A percentile compares a stretch with the other conserved stretches of the same genome.
phyloP scores from a whole-genome alignment of 2,113 vertebrate species.

The Malaclemys terrapin region DNA sequence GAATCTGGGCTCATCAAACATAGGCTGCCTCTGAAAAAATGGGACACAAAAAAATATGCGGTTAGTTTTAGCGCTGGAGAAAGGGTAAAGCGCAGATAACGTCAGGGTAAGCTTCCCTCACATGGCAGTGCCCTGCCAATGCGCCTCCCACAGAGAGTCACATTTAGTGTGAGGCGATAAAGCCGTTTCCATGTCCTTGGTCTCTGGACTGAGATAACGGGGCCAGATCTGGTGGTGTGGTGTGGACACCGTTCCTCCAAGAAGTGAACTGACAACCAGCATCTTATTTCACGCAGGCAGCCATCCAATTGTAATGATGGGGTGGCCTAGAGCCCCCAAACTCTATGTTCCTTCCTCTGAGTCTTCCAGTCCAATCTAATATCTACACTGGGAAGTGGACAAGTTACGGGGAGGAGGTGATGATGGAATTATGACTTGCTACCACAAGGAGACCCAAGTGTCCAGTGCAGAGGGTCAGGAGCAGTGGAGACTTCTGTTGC shows the following conservation, averaged over 20 bases:
- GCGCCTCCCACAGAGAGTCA: neutral
- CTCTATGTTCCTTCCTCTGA: neutral
- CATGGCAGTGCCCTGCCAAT: neutral
- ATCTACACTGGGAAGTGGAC: neutral
- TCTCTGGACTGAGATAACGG: neutral
- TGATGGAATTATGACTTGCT: neutral
- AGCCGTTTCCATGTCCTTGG: neutral
- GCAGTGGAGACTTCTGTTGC: neutral
- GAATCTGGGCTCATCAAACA: neutral
- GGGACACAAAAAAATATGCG: neutral
- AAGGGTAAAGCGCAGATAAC: neutral
- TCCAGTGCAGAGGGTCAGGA: neutral
- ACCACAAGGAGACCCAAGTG: neutral
- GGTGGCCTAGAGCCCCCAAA: neutral
- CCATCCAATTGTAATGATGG: neutral
- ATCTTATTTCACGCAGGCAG: neutral
- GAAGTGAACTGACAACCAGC: neutral
- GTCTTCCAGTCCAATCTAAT: neutral
- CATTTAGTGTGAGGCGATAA: neutral
- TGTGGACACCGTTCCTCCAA: neutral
- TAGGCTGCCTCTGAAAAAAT: neutral
- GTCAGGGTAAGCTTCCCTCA: neutral
- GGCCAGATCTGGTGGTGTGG: neutral
- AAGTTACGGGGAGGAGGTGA: neutral
- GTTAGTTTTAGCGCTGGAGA: neutral